A percentile compares a stretch with the other conserved stretches of the same genome.
Conservation (phyloP, 2,888 invertebrate genomes). For the Rhagonycha fulva region DNA sequence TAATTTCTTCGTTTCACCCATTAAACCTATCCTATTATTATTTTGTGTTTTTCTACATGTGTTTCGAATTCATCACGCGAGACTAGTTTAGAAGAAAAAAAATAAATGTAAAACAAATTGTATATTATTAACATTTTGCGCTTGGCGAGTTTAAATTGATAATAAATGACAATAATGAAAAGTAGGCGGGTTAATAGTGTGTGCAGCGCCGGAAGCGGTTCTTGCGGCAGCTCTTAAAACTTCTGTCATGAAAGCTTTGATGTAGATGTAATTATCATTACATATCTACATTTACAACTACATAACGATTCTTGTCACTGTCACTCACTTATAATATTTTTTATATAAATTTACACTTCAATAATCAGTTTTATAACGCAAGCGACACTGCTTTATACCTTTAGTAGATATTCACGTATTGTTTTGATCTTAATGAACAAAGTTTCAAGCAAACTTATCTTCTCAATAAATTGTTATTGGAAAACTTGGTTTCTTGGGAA, state of each 20-base stretch:
- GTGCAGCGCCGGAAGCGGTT: constrained; percentile 49
- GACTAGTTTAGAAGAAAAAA: constrained; percentile 33
- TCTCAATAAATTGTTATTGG: neutral
- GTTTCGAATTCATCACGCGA: constrained; percentile 42
- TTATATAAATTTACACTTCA: neutral
- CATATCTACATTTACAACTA: constrained; percentile 41
- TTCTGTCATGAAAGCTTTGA: constrained; percentile 35
- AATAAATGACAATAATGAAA: constrained; percentile 57
- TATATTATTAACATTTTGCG: constrained; percentile 56
- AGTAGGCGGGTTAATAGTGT: constrained; percentile 50
- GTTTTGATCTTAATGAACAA: neutral
- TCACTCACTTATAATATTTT: constrained; percentile 29
- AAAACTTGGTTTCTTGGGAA: neutral
- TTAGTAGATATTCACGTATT: neutral
- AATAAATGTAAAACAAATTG: constrained; percentile 52
- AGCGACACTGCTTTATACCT: neutral
- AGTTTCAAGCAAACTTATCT: neutral
- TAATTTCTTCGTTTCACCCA: constrained; percentile 44
- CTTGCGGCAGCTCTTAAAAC: constrained; percentile 45
- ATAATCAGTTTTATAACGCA: neutral
- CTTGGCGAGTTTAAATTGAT: constrained; percentile 54
- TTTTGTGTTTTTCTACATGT: constrained; percentile 36
- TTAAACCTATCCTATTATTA: constrained; percentile 36
- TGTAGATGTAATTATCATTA: constrained; percentile 34
- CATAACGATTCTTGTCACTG: constrained; percentile 39